Evolutionary conservation across 1,140 invertebrate genomes (phyloP).

Genomic region (Drosophila kohkoa): DNA sequence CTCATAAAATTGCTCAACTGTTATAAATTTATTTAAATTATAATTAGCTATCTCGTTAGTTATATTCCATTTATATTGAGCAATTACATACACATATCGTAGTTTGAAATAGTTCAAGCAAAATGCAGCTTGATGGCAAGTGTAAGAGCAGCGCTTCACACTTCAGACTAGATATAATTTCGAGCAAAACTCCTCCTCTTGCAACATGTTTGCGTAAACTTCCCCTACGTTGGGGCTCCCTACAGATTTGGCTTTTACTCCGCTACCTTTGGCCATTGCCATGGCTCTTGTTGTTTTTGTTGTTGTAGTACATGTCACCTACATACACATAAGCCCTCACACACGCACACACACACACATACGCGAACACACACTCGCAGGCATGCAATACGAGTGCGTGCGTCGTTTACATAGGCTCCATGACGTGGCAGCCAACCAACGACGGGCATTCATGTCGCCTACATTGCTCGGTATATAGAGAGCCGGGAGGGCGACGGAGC

Average conservation of each 20-base stretch:
- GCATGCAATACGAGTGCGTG: constrained; percentile 53
- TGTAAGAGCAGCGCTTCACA: neutral
- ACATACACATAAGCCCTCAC: constrained; percentile 58
- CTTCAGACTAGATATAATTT: neutral
- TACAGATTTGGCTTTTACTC: constrained; percentile 80
- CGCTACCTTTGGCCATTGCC: constrained; percentile 76
- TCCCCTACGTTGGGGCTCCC: constrained; percentile 68
- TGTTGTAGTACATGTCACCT: constrained; percentile 78
- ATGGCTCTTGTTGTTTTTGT: constrained; percentile 59
- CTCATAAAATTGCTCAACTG: too few species aligned
- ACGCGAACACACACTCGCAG: constrained; percentile 18
- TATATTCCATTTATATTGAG: too few species aligned
- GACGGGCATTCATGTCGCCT: constrained; percentile 66
- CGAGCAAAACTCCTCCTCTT: constrained; percentile 66
- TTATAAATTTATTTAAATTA: too few species aligned
- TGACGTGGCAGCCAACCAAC: constrained; percentile 68
- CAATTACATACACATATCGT: too few species aligned
- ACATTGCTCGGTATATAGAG: constrained; percentile 60
- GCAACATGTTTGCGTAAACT: constrained; percentile 79
- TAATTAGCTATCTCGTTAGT: too few species aligned
- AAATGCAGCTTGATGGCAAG: neutral
- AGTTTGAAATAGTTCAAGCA: neutral
- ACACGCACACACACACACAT: constrained; percentile 41
- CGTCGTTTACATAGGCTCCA: constrained; percentile 77
- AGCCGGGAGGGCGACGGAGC: constrained; percentile 41